These are phyloP conservation scores for Cygnus atratus DNA, from an alignment of 2,113 vertebrate species.

Conservation along the genomic window DNA sequence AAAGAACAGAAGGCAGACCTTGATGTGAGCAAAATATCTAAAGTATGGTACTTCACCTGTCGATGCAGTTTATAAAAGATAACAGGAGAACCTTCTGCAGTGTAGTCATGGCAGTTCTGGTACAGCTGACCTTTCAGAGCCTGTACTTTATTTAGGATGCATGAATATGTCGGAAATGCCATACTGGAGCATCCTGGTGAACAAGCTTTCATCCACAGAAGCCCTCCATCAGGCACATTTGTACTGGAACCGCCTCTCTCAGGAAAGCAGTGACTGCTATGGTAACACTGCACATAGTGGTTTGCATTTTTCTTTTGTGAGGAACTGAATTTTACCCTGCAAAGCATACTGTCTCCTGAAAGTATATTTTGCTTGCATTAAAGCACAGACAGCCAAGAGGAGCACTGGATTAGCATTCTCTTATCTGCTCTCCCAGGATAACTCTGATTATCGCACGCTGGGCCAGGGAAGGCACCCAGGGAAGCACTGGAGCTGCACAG, in stretches of 20 bases:
- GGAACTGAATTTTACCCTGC: background rate
- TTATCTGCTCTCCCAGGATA: fast-evolving
- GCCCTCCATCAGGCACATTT: background rate
- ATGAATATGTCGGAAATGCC: fast-evolving
- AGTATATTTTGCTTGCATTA: fast-evolving
- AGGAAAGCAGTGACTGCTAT: background rate
- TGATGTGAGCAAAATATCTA: background rate
- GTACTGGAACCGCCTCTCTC: fast-evolving
- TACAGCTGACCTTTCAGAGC: background rate
- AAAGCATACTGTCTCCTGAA: background rate
- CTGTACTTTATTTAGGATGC: background rate
- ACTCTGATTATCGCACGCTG: fast-evolving
- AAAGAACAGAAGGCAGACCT: background rate
- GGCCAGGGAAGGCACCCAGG: background rate
- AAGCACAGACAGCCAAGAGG: background rate
- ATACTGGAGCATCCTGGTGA: background rate
- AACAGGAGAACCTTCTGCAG: background rate
- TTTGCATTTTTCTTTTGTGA: background rate
- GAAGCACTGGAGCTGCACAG: too few relatives aligned
- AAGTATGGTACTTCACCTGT: fast-evolving
- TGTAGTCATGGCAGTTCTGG: too few relatives aligned
- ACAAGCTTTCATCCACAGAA: background rate
- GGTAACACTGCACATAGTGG: background rate
- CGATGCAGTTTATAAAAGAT: too few relatives aligned
- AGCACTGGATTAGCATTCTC: background rate